Evolutionary conservation across 2,113 vertebrate genomes (phyloP).

Genomic region (Mohoua ochrocephala): DNA sequence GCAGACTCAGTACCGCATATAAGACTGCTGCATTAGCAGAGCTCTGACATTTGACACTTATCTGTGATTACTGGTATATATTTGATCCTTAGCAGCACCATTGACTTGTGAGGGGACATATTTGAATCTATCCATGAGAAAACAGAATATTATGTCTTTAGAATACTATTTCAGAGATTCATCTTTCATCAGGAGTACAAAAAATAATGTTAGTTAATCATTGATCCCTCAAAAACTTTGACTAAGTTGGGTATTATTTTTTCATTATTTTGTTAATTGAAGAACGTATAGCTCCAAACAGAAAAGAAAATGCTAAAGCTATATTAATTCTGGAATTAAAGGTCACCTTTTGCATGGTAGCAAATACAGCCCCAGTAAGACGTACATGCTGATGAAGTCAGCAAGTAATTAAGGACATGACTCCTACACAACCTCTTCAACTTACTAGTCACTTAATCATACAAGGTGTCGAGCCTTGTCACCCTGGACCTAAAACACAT

Average conservation of each 20-base stretch:
- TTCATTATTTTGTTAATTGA: neutral
- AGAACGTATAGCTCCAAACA: neutral
- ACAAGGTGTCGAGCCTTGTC: slow-evolving; percentile 53
- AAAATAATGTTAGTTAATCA: neutral
- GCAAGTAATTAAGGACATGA: slow-evolving; percentile 57
- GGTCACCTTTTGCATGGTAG: slow-evolving; percentile 22
- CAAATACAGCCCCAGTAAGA: neutral
- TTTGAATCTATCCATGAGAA: neutral
- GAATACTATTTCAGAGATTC: neutral
- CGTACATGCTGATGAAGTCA: slow-evolving; percentile 23
- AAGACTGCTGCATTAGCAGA: slow-evolving; percentile 11
- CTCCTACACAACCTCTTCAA: slow-evolving; percentile 50
- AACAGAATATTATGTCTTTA: neutral
- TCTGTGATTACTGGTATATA: neutral
- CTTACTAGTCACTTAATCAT: slow-evolving; percentile 57
- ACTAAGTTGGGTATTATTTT: neutral
- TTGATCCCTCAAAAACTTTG: neutral
- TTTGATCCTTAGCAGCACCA: neutral
- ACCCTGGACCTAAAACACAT: slow-evolving; percentile 28
- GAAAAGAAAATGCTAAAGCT: neutral
- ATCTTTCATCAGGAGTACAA: neutral
- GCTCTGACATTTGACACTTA: neutral
- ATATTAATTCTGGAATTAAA: neutral
- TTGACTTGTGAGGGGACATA: neutral
- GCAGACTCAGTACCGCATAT: neutral